Conservation (phyloP, 1,140 invertebrate genomes). For the Drosophila virilis region DNA sequence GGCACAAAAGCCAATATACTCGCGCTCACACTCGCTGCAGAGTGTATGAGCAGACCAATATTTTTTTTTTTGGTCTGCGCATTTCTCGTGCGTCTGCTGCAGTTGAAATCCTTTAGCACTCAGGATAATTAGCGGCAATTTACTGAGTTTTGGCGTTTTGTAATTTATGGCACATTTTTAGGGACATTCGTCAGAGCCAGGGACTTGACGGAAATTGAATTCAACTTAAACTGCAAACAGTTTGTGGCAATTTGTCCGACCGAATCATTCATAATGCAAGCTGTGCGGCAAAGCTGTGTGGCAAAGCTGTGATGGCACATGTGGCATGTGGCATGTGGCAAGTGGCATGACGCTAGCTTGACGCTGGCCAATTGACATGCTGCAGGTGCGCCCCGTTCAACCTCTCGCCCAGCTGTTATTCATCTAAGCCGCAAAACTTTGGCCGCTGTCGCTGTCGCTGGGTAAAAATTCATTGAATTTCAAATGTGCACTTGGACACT, state of each 20-base stretch:
- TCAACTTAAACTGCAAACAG: conserved; percentile 64
- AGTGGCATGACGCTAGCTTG: conserved; percentile 43
- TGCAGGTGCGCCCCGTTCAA: conserved; percentile 18
- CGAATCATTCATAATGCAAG: conserved; percentile 78
- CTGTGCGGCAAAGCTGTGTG: conserved; percentile 45
- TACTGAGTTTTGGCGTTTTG: conserved; percentile 27
- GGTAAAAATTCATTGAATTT: conserved; percentile 82
- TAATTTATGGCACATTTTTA: conserved; percentile 65
- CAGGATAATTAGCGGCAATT: conserved; percentile 69
- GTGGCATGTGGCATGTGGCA: conserved; percentile 23
- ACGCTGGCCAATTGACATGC: conserved; percentile 73
- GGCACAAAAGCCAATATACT: background rate
- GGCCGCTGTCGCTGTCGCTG: conserved; percentile 40
- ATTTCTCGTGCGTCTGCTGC: background rate
- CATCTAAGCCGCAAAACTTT: conserved; percentile 62
- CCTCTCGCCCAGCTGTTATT: conserved; percentile 46
- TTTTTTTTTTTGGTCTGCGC: background rate
- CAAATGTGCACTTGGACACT: conserved; percentile 50
- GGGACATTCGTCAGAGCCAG: conserved; percentile 61
- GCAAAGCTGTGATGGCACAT: background rate
- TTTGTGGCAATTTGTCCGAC: conserved; percentile 65
- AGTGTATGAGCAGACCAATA: background rate
- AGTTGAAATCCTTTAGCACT: conserved; percentile 44
- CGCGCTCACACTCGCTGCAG: background rate
- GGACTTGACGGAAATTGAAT: conserved; percentile 61